Evolutionary conservation across 2,113 vertebrate genomes (phyloP).

Genomic region (Conger conger): DNA sequence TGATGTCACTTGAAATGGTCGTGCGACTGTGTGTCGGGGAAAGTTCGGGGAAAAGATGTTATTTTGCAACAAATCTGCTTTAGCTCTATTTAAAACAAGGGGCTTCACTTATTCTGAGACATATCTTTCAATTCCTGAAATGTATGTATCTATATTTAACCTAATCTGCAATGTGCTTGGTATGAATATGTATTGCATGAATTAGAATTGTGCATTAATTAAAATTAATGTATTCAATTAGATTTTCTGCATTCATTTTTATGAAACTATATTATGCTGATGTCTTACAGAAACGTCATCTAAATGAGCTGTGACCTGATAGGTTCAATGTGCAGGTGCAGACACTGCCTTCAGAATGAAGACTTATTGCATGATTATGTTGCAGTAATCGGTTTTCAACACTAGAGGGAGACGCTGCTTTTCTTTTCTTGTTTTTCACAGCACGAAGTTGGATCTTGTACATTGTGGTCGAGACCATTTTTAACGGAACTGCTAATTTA

Average conservation of each 20-base stretch:
- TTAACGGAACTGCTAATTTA: not conserved
- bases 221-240: not conserved
- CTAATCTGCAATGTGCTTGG: too few relatives aligned
- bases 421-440: not conserved
- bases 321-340: not conserved
- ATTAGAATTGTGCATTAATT: not conserved
- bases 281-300: not conserved
- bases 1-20: not conserved
- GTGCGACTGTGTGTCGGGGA: too few relatives aligned
- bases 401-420: constrained; percentile 17
- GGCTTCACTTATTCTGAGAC: too few relatives aligned
- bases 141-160: too few relatives aligned
- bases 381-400: not conserved
- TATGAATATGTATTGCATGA: too few relatives aligned
- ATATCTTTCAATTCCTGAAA: too few relatives aligned
- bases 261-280: not conserved
- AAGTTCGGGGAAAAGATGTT: too few relatives aligned
- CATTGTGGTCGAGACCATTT: not conserved
- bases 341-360: not conserved
- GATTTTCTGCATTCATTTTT: not conserved
- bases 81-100: too few relatives aligned
- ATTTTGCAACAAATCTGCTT: too few relatives aligned
- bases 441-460: not conserved
- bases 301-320: not conserved
- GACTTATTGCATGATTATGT: not conserved